Percentiles rank a stretch among this genome's conserved stretches.
Conservation (phyloP, 2,888 invertebrate species). For the Chrysotoxum bicinctum region DNA sequence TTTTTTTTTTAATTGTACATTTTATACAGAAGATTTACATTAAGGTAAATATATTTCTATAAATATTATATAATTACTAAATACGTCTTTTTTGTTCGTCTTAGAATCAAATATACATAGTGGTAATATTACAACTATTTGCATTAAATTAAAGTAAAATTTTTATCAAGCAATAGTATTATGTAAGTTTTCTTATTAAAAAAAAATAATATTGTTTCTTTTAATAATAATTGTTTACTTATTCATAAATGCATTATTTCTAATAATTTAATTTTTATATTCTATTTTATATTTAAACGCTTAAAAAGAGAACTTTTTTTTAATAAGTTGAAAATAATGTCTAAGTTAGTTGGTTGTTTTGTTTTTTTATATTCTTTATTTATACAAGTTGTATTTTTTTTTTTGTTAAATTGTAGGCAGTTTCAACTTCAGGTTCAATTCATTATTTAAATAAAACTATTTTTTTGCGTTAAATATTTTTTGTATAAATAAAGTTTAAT, state of each 20-base stretch:
- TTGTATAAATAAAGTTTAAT: constrained; percentile 2
- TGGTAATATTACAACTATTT: constrained; percentile 15
- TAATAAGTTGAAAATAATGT: constrained; percentile 14
- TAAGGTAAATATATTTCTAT: constrained; percentile 68
- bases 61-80: constrained; percentile 65
- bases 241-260: constrained; percentile 8
- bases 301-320: constrained; percentile 26
- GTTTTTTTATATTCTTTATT: constrained; percentile 6
- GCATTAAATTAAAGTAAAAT: constrained; percentile 40
- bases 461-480: constrained; percentile 3
- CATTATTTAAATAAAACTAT: constrained; percentile 25
- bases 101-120: constrained; percentile 59
- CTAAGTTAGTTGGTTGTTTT: constrained; percentile 10
- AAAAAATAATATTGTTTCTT: constrained; percentile 49
- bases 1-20: constrained; percentile 71
- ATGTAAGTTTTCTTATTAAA: constrained; percentile 46
- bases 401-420: constrained; percentile 72
- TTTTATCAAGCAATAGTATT: constrained; percentile 37
- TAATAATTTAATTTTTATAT: constrained; percentile 24
- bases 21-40: constrained; percentile 73
- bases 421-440: constrained; percentile 71
- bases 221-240: constrained; percentile 29
- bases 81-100: constrained; percentile 63
- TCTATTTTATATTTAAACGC: constrained; percentile 36
- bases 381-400: constrained; percentile 22